phyloP scores from a whole-genome alignment of 2,888 invertebrate genomes.

The Cancer borealis region DNA sequence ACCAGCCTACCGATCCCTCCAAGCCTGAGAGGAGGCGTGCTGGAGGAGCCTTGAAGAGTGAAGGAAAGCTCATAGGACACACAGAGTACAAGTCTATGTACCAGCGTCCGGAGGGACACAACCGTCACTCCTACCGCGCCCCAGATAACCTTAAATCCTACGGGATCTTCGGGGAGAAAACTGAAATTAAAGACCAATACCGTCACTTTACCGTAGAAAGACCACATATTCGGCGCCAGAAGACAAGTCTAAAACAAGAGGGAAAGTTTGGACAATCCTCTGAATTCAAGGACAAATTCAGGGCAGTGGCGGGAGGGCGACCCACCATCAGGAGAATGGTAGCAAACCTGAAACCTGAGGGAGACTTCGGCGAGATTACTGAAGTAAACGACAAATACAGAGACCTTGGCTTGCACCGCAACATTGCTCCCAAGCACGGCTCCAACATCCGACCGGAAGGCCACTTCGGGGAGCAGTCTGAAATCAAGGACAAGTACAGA shows the following conservation, averaged over 20 bases:
- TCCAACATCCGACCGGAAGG: constrained; percentile 64
- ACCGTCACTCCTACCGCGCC: constrained; percentile 54
- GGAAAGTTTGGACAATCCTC: constrained; percentile 71
- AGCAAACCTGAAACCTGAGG: constrained; percentile 65
- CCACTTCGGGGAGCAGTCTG: constrained; percentile 70
- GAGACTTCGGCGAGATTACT: constrained; percentile 67
- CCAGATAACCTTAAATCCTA: constrained; percentile 63
- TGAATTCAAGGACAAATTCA: constrained; percentile 68
- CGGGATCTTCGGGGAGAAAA: constrained; percentile 61
- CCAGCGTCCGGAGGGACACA: constrained; percentile 58
- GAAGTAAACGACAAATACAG: constrained; percentile 71
- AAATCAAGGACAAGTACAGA: constrained; percentile 70
- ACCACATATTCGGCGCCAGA: constrained; percentile 60
- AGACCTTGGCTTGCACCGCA: constrained; percentile 60
- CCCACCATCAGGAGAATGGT: constrained; percentile 59
- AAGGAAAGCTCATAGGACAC: constrained; percentile 3
- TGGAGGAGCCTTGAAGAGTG: constrained; percentile 25
- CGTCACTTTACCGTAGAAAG: constrained; percentile 58
- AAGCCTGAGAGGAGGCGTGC: constrained; percentile 56
- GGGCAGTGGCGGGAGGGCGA: constrained; percentile 18
- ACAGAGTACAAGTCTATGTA: constrained; percentile 64
- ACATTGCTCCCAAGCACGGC: constrained; percentile 66
- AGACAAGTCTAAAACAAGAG: constrained; percentile 54
- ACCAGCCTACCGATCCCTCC: constrained; percentile 65
- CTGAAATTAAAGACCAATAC: constrained; percentile 64